These are phyloP conservation scores for Pipistrellus kuhlii DNA, from an alignment of 2,797 vertebrate genomes.

Conservation along the genomic window DNA sequence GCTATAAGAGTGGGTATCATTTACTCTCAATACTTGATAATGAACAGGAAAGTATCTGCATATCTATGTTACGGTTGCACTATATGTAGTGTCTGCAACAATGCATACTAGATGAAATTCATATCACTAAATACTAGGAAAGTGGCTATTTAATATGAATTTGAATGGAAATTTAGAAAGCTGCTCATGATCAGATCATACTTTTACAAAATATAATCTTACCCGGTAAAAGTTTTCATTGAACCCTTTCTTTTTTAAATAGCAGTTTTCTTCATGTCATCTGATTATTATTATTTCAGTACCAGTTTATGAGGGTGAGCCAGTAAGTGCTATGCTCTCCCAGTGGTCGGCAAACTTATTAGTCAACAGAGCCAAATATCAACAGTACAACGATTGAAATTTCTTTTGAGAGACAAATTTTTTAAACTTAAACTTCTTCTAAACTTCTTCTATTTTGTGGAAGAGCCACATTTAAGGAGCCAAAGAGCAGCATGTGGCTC, in stretches of 20 bases:
- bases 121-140: neutral
- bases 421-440: too few relatives aligned
- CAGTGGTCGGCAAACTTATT: too few relatives aligned
- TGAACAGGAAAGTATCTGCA: neutral
- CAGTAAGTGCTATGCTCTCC: neutral
- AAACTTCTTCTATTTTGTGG: too few relatives aligned
- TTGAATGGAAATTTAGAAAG: slow-evolving; percentile 38
- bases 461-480: too few relatives aligned
- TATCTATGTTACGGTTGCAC: neutral
- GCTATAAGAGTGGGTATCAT: neutral
- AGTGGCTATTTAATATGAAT: neutral
- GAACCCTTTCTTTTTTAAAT: neutral
- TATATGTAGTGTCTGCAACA: neutral
- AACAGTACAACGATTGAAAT: too few relatives aligned
- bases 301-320: neutral
- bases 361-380: too few relatives aligned
- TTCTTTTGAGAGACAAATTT: too few relatives aligned
- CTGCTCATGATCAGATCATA: neutral
- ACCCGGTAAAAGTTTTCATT: neutral
- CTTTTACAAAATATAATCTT: neutral
- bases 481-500: too few relatives aligned
- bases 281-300: neutral
- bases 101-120: neutral
- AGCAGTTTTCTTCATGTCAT: neutral
- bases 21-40: neutral